Evolutionary conservation across 1,140 invertebrate genomes (phyloP).

Genomic region (Limonius californicus): DNA sequence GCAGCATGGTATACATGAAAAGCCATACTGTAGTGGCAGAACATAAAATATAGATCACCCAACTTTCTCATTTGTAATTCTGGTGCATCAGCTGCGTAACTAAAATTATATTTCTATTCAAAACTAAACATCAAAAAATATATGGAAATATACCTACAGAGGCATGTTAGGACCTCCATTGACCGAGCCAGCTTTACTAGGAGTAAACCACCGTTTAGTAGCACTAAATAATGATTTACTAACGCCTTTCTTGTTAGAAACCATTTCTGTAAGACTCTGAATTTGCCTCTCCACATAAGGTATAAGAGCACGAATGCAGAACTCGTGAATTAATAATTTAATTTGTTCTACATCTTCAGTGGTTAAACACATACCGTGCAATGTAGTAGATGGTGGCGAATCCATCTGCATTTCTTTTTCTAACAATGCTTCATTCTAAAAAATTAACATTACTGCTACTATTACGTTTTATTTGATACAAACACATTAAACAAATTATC

Average conservation of each 20-base stretch:
- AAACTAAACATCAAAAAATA: not conserved
- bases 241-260: constrained; percentile 84
- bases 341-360: constrained; percentile 80
- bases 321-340: constrained; percentile 82
- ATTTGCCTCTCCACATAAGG: constrained; percentile 90
- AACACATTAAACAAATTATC: too few relatives aligned
- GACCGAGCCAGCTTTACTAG: constrained; percentile 69
- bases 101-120: constrained; percentile 42
- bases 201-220: constrained; percentile 92
- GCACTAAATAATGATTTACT: constrained; percentile 89
- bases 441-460: constrained; percentile 11
- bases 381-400: constrained; percentile 16
- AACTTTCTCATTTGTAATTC: constrained; percentile 90
- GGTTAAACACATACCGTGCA: constrained; percentile 73
- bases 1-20: constrained; percentile 93
- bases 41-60: constrained; percentile 94
- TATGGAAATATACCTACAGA: constrained; percentile 5
- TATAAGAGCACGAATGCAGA: constrained; percentile 78
- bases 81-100: constrained; percentile 82
- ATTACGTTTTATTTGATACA: too few relatives aligned
- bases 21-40: constrained; percentile 88
- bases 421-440: constrained; percentile 25
- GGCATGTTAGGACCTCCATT: constrained; percentile 56
- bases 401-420: constrained; percentile 20
- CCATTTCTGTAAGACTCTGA: constrained; percentile 75